Base-by-base conservation (phyloP, 1,140 invertebrate genomes). In the Pogonomyrmex californicus region DNA sequence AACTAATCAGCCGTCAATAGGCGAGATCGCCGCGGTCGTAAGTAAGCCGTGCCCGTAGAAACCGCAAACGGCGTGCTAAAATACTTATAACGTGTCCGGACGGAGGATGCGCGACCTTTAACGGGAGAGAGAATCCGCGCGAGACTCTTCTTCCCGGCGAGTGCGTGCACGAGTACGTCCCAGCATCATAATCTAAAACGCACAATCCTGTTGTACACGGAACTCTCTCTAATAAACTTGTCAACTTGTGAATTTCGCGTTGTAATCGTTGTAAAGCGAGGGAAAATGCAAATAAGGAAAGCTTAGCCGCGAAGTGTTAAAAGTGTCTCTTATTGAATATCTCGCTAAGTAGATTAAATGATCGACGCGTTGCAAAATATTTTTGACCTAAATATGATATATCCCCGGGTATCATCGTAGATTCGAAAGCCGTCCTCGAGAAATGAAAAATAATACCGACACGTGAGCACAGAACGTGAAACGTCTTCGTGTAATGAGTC, bases 171-270 rank as follows among this genome's bases (percentile, higher is more conserved):
- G 62, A 63, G 6, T 63, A 71, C 71, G 47, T 77, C 2, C 70
- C 33, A 41, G 71, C 76, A 65, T 78, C 71, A 47, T 77, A 85
- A 87, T 89, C 63, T 85, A 83, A 89, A 87, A 86, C 77, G 75
- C 86, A 49, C 38, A 60, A 76, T 77, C 51, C 63, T 54, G 76
- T 73, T 86, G 86, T 81, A 87, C 68, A 56, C 47, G 54, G 58
- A 66, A 49, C 89, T 90, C 89, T 88, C 81, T 73, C 77, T 92
- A 93, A 93, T 93, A 93, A 93, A 93, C 91, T 93, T 93, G 91
- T 93, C 90, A 87, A 90, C 89, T 23, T 89, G 90, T 91, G 87
- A 87, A 88, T 92, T 93, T 92, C 90, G 90, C 90, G 91, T 93
- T 90, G 82, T 86, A 70, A 70, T 44, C 36, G 66, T 58, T 58